Percentiles rank a stretch among this genome's conserved stretches.
Evolutionary conservation across 2,888 invertebrate species (phyloP).

Genomic region (Atherix ibis): DNA sequence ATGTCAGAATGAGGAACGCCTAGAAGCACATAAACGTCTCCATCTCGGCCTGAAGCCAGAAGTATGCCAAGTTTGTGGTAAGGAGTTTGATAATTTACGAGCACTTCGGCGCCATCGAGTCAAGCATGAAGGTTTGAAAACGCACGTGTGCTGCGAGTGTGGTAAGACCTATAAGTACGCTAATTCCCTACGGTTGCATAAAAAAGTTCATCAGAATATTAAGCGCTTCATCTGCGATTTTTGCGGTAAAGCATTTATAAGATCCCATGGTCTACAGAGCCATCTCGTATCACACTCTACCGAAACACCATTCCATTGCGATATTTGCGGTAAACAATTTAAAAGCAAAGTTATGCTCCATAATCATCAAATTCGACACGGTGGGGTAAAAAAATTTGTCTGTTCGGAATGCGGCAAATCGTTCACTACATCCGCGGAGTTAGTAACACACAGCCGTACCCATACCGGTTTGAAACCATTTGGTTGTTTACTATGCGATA

Average conservation of each 20-base stretch:
- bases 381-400: constrained; percentile 9
- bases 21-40: constrained; percentile 9
- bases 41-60: constrained; percentile 12
- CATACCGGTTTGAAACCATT: constrained; percentile 11
- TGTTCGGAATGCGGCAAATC: constrained; percentile 10
- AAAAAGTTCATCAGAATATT: constrained; percentile 32
- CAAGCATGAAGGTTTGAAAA: constrained; percentile 9
- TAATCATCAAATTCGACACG: constrained; percentile 11
- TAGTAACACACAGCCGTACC: constrained; percentile 8
- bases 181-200: constrained; percentile 35
- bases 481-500: constrained; percentile 9
- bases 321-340: constrained; percentile 9
- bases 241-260: constrained; percentile 30
- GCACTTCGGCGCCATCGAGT: constrained; percentile 32
- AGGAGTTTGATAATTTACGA: constrained; percentile 34
- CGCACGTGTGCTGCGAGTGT: constrained; percentile 11
- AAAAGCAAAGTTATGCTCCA: constrained; percentile 10
- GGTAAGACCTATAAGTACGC: constrained; percentile 12
- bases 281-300: constrained; percentile 11
- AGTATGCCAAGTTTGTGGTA: constrained; percentile 19
- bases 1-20: constrained; percentile 6
- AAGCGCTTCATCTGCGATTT: constrained; percentile 34
- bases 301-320: constrained; percentile 10
- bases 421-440: constrained; percentile 10
- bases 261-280: constrained; percentile 10